A percentile compares a stretch with the other conserved stretches of the same genome.
These are phyloP conservation scores for Mya arenaria DNA, from an alignment of 1,140 invertebrate genomes.

Conservation along the genomic window DNA sequence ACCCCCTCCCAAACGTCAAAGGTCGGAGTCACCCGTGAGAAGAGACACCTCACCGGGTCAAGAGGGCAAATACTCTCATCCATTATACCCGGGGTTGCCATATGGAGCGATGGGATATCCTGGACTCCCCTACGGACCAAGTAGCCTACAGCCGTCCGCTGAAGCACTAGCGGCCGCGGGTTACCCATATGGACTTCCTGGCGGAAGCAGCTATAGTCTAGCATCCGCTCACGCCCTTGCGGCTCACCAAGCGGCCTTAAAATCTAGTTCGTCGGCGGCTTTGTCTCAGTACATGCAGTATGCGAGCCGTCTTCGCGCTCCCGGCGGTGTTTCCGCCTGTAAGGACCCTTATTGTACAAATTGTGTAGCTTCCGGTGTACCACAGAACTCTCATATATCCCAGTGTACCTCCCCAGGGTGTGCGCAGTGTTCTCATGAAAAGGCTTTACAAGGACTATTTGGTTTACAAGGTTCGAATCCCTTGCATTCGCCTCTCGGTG, in stretches of 20 bases:
- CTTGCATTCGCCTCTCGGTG: slow-evolving; percentile 12
- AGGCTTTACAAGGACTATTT: slow-evolving; percentile 84
- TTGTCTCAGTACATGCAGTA: slow-evolving; percentile 86
- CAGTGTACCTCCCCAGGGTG: slow-evolving; percentile 95
- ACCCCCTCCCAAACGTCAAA: slow-evolving; percentile 38
- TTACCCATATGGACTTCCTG: slow-evolving; percentile 23
- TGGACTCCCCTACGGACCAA: neutral
- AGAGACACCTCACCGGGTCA: slow-evolving; percentile 25
- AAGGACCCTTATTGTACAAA: slow-evolving; percentile 97
- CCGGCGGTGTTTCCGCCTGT: slow-evolving; percentile 95
- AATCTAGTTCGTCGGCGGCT: slow-evolving; percentile 64
- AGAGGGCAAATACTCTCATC: slow-evolving; percentile 35
- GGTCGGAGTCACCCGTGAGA: slow-evolving; percentile 49
- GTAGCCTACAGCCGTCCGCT: neutral
- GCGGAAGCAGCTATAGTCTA: slow-evolving; percentile 32
- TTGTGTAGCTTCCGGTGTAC: slow-evolving; percentile 91
- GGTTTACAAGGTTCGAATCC: slow-evolving; percentile 61
- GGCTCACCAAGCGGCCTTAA: slow-evolving; percentile 61
- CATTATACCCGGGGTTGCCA: slow-evolving; percentile 45
- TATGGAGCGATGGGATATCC: slow-evolving; percentile 34
- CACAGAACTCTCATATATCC: slow-evolving; percentile 86
- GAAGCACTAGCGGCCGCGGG: slow-evolving; percentile 40
- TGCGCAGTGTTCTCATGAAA: slow-evolving; percentile 97
- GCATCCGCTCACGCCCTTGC: slow-evolving; percentile 84
- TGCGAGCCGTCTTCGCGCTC: slow-evolving; percentile 94